phyloP scores from a whole-genome alignment of 1,140 invertebrate species.

The Ylistrum balloti region DNA sequence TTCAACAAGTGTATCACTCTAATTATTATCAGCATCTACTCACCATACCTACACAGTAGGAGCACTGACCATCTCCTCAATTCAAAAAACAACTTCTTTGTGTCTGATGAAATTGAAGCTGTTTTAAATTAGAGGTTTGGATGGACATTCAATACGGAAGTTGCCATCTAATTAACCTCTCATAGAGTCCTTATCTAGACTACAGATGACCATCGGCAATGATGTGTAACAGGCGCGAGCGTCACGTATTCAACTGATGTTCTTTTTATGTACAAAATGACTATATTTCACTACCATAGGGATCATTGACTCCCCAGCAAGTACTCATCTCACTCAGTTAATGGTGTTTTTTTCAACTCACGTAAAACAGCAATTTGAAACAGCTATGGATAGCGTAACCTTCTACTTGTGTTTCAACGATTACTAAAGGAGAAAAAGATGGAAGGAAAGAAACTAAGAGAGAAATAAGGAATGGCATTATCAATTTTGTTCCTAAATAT shows the following conservation, averaged over 20 bases:
- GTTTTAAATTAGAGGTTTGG: conserved; percentile 35
- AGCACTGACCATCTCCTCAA: not conserved
- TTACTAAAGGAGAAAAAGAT: too few relatives aligned
- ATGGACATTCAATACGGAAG: not conserved
- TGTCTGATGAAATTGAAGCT: not conserved
- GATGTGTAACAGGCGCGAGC: not conserved
- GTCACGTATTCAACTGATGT: not conserved
- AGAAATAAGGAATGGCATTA: too few relatives aligned
- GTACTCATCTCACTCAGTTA: not conserved
- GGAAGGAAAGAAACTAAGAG: too few relatives aligned
- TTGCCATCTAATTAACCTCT: not conserved
- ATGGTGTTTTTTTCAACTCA: not conserved
- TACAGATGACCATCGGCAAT: not conserved
- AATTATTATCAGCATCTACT: not conserved
- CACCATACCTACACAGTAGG: not conserved
- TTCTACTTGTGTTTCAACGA: too few relatives aligned
- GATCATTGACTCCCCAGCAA: not conserved
- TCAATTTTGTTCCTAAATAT: too few relatives aligned
- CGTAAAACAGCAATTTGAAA: not conserved
- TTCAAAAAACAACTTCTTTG: not conserved
- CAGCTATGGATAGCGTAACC: not conserved
- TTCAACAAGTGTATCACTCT: not conserved
- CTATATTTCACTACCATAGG: not conserved
- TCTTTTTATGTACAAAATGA: not conserved
- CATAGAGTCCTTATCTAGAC: not conserved